These are phyloP conservation scores for Rosalia funebris DNA, from an alignment of 2,888 invertebrate genomes.

Conservation along the genomic window DNA sequence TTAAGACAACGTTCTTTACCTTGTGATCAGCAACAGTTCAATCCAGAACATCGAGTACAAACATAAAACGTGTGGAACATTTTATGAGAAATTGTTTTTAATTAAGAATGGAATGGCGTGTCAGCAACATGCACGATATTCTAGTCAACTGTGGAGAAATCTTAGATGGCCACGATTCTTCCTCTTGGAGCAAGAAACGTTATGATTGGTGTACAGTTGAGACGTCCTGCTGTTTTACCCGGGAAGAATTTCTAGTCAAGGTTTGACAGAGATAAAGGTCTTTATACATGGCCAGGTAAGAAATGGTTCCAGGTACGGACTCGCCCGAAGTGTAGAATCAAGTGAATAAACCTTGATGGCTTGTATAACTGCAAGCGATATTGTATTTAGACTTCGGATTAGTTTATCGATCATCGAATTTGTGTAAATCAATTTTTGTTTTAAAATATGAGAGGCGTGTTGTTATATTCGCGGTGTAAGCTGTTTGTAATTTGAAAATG, in stretches of 20 bases:
- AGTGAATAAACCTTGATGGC: no score
- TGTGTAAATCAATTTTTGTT: no score
- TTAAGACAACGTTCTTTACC: no score
- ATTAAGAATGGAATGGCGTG: constrained; percentile 41
- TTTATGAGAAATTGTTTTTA: constrained; percentile 34
- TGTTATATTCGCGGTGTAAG: no score
- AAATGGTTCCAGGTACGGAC: constrained; percentile 36
- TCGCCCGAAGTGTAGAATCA: no score
- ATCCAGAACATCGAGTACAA: constrained; percentile 28
- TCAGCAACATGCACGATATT: constrained; percentile 41
- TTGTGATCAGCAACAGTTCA: constrained; percentile 27
- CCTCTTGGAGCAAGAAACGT: constrained; percentile 37
- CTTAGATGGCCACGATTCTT: constrained; percentile 40
- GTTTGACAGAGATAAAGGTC: constrained; percentile 53
- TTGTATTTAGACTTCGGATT: no score
- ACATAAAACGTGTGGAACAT: constrained; percentile 28
- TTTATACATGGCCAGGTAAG: constrained; percentile 47
- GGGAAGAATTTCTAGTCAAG: constrained; percentile 49
- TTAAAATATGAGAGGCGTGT: no score
- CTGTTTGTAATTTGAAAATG: no score
- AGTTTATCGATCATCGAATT: no score
- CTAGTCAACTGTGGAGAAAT: constrained; percentile 42
- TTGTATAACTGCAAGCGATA: no score
- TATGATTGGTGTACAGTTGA: constrained; percentile 52
- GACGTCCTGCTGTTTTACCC: constrained; percentile 50